Evolutionary conservation across 2,113 vertebrate genomes (phyloP).

Genomic region (Puffinus mauretanicus): DNA sequence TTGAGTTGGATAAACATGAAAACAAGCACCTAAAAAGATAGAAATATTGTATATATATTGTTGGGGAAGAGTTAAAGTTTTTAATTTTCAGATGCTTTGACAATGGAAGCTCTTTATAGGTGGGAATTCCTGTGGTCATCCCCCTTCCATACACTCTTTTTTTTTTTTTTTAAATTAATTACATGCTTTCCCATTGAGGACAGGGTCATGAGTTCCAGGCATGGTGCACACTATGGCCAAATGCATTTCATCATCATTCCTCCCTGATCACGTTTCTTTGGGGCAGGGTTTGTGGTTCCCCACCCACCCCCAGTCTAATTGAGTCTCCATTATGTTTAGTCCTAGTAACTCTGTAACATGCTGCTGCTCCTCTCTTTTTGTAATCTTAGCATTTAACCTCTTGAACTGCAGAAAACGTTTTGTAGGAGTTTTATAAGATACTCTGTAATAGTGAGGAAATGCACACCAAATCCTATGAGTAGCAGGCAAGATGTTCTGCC

Average conservation of each 20-base stretch:
- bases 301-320: not conserved
- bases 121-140: not conserved
- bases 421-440: not conserved
- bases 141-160: no score
- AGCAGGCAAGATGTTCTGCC: not conserved
- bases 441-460: not conserved
- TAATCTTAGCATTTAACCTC: not conserved
- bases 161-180: not conserved
- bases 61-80: not conserved
- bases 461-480: not conserved
- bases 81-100: not conserved
- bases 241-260: not conserved
- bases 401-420: not conserved
- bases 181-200: not conserved
- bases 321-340: not conserved
- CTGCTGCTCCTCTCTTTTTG: not conserved
- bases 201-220: not conserved
- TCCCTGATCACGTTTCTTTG: not conserved
- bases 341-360: not conserved
- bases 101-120: not conserved
- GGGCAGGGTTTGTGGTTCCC: not conserved
- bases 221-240: not conserved
- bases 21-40: not conserved
- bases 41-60: not conserved
- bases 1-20: not conserved